Conservation (phyloP, 2,888 invertebrate species). For the Diaprepes abbreviatus region DNA sequence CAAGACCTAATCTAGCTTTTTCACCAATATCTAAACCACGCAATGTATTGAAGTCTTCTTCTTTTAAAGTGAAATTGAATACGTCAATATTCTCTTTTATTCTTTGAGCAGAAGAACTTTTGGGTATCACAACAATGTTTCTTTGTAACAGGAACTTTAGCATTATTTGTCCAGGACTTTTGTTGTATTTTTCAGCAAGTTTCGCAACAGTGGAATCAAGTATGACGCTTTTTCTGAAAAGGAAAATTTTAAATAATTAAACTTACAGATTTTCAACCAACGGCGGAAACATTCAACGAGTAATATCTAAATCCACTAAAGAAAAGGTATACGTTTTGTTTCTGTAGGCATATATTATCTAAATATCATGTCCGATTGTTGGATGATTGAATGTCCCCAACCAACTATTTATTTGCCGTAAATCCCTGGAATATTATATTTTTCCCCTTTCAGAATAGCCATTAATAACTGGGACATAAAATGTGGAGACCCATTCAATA, state of each 20-base stretch:
- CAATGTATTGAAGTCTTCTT: not conserved
- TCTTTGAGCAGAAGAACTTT: not conserved
- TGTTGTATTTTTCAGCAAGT: not conserved
- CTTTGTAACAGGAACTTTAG: not conserved
- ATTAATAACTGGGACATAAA: no score
- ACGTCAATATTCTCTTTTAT: not conserved
- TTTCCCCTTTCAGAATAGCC: no score
- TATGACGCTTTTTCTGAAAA: not conserved
- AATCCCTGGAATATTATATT: no score
- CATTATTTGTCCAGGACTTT: not conserved
- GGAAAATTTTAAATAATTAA: not conserved
- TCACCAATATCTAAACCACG: not conserved
- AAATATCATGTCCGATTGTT: no score
- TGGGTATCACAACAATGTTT: not conserved
- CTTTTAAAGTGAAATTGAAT: not conserved
- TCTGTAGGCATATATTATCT: no score
- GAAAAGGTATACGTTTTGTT: no score
- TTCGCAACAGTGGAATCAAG: not conserved
- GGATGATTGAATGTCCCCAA: no score
- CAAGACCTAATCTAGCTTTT: not conserved
- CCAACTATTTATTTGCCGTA: no score
- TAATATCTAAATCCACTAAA: no score
- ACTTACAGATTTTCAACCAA: not conserved
- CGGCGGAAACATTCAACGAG: no score
- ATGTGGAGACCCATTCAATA: no score